A percentile compares a stretch with the other conserved stretches of the same genome.
phyloP scores from a whole-genome alignment of 2,797 vertebrate species.

The Hephaestus fuliginosus region DNA sequence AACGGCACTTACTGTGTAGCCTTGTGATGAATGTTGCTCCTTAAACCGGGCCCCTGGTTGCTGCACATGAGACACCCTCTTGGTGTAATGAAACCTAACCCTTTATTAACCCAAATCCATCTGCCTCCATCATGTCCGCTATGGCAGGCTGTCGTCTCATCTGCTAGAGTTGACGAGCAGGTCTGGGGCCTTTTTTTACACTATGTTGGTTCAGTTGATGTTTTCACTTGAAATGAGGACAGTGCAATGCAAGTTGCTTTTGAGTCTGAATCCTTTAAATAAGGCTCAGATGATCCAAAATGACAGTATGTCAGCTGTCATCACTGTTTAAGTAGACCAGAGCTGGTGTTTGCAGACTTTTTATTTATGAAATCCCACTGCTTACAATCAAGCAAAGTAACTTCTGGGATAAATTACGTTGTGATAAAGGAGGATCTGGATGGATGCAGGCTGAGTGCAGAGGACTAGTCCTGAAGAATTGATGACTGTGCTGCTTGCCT shows the following conservation, averaged over 20 bases:
- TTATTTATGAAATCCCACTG: not conserved
- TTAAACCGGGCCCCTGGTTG: slow-evolving; percentile 40
- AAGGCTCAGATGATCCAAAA: not conserved
- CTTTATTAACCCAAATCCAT: slow-evolving; percentile 65
- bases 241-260: not conserved
- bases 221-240: not conserved
- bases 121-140: slow-evolving; percentile 43
- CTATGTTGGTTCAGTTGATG: not conserved
- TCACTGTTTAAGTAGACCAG: not conserved
- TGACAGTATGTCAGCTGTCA: not conserved
- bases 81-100: slow-evolving; percentile 66
- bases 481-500: slow-evolving; percentile 26
- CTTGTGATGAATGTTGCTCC: slow-evolving; percentile 61
- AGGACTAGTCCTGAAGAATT: slow-evolving; percentile 25
- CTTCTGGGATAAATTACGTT: slow-evolving; percentile 17
- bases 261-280: slow-evolving; percentile 4
- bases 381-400: slow-evolving; percentile 24
- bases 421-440: slow-evolving; percentile 1
- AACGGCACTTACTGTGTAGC: slow-evolving; percentile 31
- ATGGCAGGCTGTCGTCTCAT: slow-evolving; percentile 17
- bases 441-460: slow-evolving; percentile 11
- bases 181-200: not conserved
- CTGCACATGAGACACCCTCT: slow-evolving; percentile 37
- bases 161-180: slow-evolving; percentile 4
- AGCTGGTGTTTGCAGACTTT: not conserved